Evolutionary conservation across 2,113 vertebrate species (phyloP), one percentile per base, ranked within the genome.

Genomic region (Nanorana parkeri): DNA sequence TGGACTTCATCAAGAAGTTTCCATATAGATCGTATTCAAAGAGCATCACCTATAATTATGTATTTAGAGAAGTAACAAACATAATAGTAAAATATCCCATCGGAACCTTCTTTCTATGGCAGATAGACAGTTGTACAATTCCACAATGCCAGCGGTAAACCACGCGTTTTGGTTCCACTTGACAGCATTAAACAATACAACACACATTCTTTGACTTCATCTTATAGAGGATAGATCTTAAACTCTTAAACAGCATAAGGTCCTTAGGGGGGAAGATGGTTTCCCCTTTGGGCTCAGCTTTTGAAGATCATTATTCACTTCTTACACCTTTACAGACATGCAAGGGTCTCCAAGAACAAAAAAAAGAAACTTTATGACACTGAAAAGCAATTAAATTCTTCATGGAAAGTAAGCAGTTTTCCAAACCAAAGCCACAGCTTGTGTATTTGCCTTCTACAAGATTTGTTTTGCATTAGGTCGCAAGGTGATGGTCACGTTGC

Each of bases 401-500:
- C 47, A 69, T 32, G 54, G 78, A 61, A 69, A n/a, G 56, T 68
- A 55, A 61, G 78, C 66, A 80, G 55, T 69, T 17, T 24, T 61
- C 24, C 32, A 71, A 69, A 24, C 17, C 55, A 80, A 69, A 69
- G 78, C 66, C 66, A 8, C 78, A 80, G 67, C 54, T 47, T 58
- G 65, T 66, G 60, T 54, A 79, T 79, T 69, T 60, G 66, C 65
- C n/a, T 68, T 58, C 66, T 58, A 36, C 64, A 68, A 36, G 77
- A 79, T 69, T 69, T 79, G 67, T 58, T 69, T 79, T 69, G 52
- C 77, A 68, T 79, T 68, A 36, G 32, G 78, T 58, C 47, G 28
- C 60, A 80, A 69, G 80, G 60, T 81, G 74, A 41, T 75, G 80
- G 79, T 74, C 64, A 64, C 69, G 23, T 67, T 23, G 80, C 55